Conservation (phyloP, 1,140 invertebrate species). For the Oryctes rhinoceros region DNA sequence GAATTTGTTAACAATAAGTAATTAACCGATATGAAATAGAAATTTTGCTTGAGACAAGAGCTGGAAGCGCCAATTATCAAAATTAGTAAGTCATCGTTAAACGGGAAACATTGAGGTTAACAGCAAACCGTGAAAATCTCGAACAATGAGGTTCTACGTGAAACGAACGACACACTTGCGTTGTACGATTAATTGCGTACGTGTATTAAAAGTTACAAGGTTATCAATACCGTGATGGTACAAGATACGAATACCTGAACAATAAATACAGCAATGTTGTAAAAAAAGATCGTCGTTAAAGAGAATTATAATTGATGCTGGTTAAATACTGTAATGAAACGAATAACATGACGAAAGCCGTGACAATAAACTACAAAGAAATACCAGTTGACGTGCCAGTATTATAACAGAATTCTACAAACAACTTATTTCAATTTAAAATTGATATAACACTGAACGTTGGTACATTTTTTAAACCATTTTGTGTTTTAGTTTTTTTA, state of each 20-base stretch:
- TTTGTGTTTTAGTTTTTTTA: no score
- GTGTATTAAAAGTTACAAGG: neutral
- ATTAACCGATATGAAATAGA: constrained; percentile 4
- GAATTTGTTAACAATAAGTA: neutral
- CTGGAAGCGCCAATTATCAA: neutral
- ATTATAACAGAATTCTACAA: no score
- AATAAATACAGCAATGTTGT: neutral
- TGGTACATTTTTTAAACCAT: no score
- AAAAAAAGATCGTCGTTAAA: neutral
- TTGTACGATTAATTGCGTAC: neutral
- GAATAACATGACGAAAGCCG: no score
- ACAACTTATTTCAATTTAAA: no score
- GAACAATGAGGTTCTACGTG: neutral
- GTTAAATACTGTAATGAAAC: no score
- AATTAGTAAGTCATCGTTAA: constrained; percentile 2
- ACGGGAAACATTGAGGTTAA: neutral
- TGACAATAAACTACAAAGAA: no score
- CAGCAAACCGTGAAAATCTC: constrained; percentile 3
- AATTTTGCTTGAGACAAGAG: neutral
- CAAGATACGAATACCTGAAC: neutral
- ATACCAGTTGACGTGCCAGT: no score
- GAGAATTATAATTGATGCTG: no score
- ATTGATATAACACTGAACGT: no score
- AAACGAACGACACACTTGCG: neutral
- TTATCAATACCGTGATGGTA: neutral